Evolutionary conservation across 2,888 invertebrate genomes (phyloP).

Genomic region (Ochropleura plecta): DNA sequence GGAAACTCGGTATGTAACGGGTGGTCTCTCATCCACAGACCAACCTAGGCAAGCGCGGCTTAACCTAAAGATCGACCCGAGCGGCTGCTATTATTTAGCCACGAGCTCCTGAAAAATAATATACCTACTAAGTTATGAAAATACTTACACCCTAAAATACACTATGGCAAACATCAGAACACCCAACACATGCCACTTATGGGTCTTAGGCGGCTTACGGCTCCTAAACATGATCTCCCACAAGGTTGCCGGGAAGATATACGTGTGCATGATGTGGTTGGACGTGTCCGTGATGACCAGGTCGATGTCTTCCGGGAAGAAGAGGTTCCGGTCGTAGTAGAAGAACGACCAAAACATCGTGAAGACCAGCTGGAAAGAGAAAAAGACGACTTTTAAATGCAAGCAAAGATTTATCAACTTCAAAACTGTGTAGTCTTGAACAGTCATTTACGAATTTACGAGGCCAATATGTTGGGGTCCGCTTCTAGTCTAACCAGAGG

Average conservation of each 20-base stretch:
- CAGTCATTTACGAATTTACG: too few relatives aligned
- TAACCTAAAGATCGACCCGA: too few relatives aligned
- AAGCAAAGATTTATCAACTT: too few relatives aligned
- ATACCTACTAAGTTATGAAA: too few relatives aligned
- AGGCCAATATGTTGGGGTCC: too few relatives aligned
- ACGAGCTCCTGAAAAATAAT: too few relatives aligned
- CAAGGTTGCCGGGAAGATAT: slow-evolving; percentile 42
- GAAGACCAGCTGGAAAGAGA: slow-evolving; percentile 54
- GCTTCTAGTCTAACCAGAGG: too few relatives aligned
- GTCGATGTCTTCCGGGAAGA: slow-evolving; percentile 63
- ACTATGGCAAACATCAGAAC: slow-evolving; percentile 1
- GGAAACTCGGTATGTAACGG: too few relatives aligned
- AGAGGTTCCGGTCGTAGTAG: slow-evolving; percentile 58
- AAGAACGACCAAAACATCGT: slow-evolving; percentile 63
- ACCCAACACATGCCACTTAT: slow-evolving; percentile 7
- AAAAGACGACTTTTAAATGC: not conserved
- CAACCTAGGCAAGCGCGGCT: not conserved
- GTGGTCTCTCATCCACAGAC: too few relatives aligned
- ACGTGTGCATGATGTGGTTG: slow-evolving; percentile 67
- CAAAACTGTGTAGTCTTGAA: too few relatives aligned
- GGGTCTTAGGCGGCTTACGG: slow-evolving; percentile 30
- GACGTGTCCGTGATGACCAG: slow-evolving; percentile 53
- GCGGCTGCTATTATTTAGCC: too few relatives aligned
- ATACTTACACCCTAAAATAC: slow-evolving; percentile 61
- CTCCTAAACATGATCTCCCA: slow-evolving; percentile 59